Evolutionary conservation across 2,888 invertebrate genomes (phyloP), one percentile per base, ranked within the genome.

Genomic region (Megalurothrips usitatus): DNA sequence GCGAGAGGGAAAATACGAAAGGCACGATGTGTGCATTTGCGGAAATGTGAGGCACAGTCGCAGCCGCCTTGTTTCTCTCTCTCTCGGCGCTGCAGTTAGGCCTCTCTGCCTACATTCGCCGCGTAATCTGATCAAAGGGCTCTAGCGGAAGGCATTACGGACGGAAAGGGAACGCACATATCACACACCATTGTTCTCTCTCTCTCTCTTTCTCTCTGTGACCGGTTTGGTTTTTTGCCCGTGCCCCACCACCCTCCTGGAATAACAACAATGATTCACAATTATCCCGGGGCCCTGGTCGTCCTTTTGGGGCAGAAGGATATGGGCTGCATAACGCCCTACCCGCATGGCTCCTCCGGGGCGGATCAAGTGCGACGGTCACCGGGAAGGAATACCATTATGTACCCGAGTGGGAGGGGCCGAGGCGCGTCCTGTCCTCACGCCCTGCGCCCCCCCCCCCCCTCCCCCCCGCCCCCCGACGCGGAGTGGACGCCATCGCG

Each of bases 211-310:
- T 43, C 34, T 6, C 34, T 43, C 34, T n/a, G 34, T 43, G 34
- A 6, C 58, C 58, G 58, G n/a, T 58, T 58, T 58, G 6, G 19
- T 58, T 58, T 58, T 58, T 58, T 58, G 58, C 58, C 6, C 58
- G 58, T 17, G 6, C 58, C 10, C 52, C 58, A 11, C 14, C 14
- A 11, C 23, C 1, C 26, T 26, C 12, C 68, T 75, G 23, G 26
- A 75, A 43, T 43, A 43, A 75, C 23, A 75, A n/a, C 68, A 23
- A 75, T 75, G 68, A 75, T 75, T 75, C 68, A 75, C 68, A 75
- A 75, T 75, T 75, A 75, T 26, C 23, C 23, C 26, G 17, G 26
- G 26, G 23, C 11, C 23, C 26, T 26, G 11, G 9, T 26, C 68
- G 52, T 52, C 26, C 12, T 75, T 23, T 9, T 23, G 58, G 58